Percentiles rank a stretch among this genome's conserved stretches.
Conservation (phyloP, 2,888 invertebrate species). For the Julus scanicus region DNA sequence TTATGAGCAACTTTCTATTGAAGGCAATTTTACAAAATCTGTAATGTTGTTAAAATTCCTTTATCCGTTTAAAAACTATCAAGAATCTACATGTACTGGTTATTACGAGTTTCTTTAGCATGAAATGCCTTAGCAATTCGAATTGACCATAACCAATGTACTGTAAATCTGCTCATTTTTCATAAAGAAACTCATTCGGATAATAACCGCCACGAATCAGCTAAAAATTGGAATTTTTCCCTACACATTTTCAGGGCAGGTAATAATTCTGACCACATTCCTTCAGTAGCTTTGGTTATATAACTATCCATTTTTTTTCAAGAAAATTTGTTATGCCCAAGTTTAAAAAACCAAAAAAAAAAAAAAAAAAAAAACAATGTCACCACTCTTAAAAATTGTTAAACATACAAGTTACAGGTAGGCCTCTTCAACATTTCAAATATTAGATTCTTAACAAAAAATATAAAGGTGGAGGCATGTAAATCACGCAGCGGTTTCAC, state of each 20-base stretch:
- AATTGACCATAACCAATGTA: neutral
- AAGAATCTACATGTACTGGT: no score
- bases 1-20: no score
- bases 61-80: neutral
- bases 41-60: no score
- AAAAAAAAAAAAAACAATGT: neutral
- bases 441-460: neutral
- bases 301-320: neutral
- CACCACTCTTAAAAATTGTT: neutral
- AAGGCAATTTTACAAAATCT: no score
- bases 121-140: no score
- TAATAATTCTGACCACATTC: constrained; percentile 32
- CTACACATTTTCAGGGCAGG: neutral
- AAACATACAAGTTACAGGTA: constrained; percentile 3
- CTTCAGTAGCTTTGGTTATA: neutral
- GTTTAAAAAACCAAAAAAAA: neutral
- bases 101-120: no score
- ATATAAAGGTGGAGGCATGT: constrained; percentile 30
- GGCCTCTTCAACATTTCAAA: constrained; percentile 15
- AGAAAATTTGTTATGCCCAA: neutral
- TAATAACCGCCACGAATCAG: neutral
- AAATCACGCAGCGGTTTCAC: constrained; percentile 39
- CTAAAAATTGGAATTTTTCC: neutral
- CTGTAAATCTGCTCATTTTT: neutral
- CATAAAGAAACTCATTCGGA: neutral